A percentile compares a stretch with the other conserved stretches of the same genome.
Evolutionary conservation across 2,888 invertebrate species (phyloP).

Genomic region (Uropetala carovei): DNA sequence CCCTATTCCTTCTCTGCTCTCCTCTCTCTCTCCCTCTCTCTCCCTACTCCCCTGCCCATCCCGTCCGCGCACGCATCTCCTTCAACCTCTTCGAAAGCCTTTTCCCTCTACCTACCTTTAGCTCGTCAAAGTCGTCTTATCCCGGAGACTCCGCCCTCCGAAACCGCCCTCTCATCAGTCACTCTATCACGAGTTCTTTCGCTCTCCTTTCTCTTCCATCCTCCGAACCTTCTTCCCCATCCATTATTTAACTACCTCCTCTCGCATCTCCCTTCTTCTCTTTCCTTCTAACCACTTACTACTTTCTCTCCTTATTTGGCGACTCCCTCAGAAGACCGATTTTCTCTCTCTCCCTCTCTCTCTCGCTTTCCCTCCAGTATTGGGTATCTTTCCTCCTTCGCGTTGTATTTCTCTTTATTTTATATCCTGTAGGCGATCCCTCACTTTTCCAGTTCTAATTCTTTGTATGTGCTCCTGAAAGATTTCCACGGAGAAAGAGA

Average conservation of each 20-base stretch:
- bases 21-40: too few relatives aligned
- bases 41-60: not conserved
- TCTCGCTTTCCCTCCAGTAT: too few relatives aligned
- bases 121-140: slow-evolving; percentile 58
- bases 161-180: slow-evolving; percentile 58
- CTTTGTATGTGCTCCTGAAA: too few relatives aligned
- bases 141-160: slow-evolving; percentile 38
- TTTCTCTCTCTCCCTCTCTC: not conserved
- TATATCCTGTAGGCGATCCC: too few relatives aligned
- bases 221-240: not conserved
- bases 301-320: slow-evolving; percentile 24
- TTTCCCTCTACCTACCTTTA: not conserved
- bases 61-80: not conserved
- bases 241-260: slow-evolving; percentile 34
- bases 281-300: not conserved
- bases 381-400: too few relatives aligned
- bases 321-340: slow-evolving; percentile 31
- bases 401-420: too few relatives aligned
- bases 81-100: not conserved
- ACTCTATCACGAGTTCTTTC: slow-evolving; percentile 16
- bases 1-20: too few relatives aligned
- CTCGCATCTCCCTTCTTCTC: not conserved
- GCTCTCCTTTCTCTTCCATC: not conserved
- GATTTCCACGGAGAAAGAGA: too few relatives aligned
- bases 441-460: too few relatives aligned